phyloP scores from a whole-genome alignment of 2,888 invertebrate genomes.

The Marasmarcha lunaedactyla region DNA sequence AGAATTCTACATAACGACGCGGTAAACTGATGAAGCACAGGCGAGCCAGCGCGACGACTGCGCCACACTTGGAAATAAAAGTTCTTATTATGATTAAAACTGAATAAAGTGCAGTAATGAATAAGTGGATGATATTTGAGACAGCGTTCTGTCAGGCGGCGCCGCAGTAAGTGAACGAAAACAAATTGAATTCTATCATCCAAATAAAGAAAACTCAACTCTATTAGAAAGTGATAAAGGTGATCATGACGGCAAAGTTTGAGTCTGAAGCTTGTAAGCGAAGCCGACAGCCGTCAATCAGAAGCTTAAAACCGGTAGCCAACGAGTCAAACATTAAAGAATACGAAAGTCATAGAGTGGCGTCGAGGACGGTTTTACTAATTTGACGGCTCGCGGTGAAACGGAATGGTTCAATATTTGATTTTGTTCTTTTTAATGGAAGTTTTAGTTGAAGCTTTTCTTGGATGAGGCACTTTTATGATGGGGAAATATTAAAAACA shows the following conservation, averaged over 20 bases:
- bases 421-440: background rate
- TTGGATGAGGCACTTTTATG: too few relatives aligned
- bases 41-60: background rate
- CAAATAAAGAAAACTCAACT: conserved; percentile 20
- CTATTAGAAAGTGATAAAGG: conserved; percentile 14
- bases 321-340: conserved; percentile 55
- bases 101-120: conserved; percentile 60
- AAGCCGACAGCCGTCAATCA: conserved; percentile 69
- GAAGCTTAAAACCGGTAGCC: conserved; percentile 68
- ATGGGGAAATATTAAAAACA: too few relatives aligned
- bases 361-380: conserved; percentile 4
- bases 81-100: conserved; percentile 61
- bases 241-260: conserved; percentile 17
- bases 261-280: conserved; percentile 41
- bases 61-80: conserved; percentile 12
- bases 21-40: background rate
- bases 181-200: conserved; percentile 17
- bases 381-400: background rate
- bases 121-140: conserved; percentile 68
- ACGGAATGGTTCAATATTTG: conserved; percentile 2
- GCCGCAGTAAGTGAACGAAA: conserved; percentile 49
- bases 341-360: conserved; percentile 53
- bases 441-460: too few relatives aligned
- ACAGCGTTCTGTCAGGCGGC: conserved; percentile 56
- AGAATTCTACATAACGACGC: conserved; percentile 1